These are phyloP conservation scores for Tychaedon coryphoeus DNA, from an alignment of 2,113 vertebrate species.

Conservation along the genomic window DNA sequence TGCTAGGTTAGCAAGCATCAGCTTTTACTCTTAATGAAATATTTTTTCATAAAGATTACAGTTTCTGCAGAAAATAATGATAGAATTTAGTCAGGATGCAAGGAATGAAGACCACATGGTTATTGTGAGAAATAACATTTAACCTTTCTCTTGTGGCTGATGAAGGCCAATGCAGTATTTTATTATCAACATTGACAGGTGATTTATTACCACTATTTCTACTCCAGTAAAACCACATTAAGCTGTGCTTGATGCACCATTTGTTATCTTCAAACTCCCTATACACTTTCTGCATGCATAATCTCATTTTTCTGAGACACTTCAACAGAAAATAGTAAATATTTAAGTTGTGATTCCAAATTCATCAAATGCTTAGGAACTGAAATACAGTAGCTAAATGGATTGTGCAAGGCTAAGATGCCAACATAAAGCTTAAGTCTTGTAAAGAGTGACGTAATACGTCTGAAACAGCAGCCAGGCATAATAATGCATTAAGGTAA, in stretches of 20 bases:
- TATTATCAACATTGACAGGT: slow-evolving; percentile 81
- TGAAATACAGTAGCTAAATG: slow-evolving; percentile 43
- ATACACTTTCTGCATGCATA: slow-evolving; percentile 74
- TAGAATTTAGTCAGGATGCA: slow-evolving; percentile 73
- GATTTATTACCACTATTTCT: slow-evolving; percentile 84
- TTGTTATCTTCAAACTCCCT: slow-evolving; percentile 75
- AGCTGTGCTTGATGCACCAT: slow-evolving; percentile 72
- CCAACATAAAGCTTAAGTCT: slow-evolving; percentile 42
- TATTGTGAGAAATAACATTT: slow-evolving; percentile 79
- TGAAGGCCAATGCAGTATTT: slow-evolving; percentile 77
- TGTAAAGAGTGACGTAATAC: slow-evolving; percentile 42
- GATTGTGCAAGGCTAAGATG: slow-evolving; percentile 53
- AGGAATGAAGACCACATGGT: slow-evolving; percentile 76
- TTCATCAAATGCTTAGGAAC: slow-evolving; percentile 50
- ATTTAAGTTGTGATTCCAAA: slow-evolving; percentile 70
- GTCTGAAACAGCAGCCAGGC: slow-evolving; percentile 42
- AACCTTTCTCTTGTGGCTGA: slow-evolving; percentile 78
- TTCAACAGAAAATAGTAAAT: slow-evolving; percentile 66
- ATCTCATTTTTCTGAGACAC: slow-evolving; percentile 57
- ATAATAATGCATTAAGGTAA: slow-evolving; percentile 47
- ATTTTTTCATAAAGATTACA: slow-evolving; percentile 62
- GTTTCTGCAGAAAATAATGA: slow-evolving; percentile 71
- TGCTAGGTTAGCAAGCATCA: not conserved
- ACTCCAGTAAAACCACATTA: slow-evolving; percentile 82
- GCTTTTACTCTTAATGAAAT: slow-evolving; percentile 46